These are phyloP conservation scores for Sturnira hondurensis DNA, from an alignment of 2,113 vertebrate genomes.

Conservation along the genomic window DNA sequence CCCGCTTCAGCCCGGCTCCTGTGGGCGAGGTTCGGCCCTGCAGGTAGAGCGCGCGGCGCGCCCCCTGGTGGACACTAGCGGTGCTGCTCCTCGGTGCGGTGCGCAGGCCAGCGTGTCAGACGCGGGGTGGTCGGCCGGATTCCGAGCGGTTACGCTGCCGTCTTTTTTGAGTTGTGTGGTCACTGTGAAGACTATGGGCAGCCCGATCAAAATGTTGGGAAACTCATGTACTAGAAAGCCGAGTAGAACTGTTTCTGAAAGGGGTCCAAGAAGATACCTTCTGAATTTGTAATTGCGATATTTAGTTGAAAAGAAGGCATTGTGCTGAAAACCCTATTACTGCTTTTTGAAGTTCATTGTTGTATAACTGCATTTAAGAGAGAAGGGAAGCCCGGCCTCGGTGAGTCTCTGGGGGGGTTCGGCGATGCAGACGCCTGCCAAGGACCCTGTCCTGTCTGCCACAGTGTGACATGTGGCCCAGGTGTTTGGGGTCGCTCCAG, in stretches of 20 bases:
- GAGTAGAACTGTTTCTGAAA: background rate
- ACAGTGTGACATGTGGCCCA: background rate
- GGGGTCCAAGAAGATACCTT: background rate
- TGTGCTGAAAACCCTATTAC: background rate
- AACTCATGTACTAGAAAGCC: background rate
- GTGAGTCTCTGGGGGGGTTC: background rate
- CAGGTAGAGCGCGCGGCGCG: background rate
- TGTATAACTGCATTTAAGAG: background rate
- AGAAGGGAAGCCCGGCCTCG: background rate
- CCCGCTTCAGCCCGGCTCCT: background rate
- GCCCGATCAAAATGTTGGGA: background rate
- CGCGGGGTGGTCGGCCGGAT: background rate
- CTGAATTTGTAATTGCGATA: background rate
- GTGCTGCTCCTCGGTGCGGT: background rate
- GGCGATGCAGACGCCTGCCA: background rate
- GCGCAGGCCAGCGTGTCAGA: background rate
- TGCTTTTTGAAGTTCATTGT: background rate
- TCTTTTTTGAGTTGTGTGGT: background rate
- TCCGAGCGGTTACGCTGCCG: background rate
- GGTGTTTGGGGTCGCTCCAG: background rate
- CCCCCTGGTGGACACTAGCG: background rate
- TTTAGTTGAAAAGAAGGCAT: background rate
- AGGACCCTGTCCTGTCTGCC: background rate
- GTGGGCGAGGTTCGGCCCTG: background rate
- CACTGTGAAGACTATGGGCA: background rate